Evolutionary conservation across 2,113 vertebrate genomes (phyloP).

Genomic region (Nerophis lumbriciformis): DNA sequence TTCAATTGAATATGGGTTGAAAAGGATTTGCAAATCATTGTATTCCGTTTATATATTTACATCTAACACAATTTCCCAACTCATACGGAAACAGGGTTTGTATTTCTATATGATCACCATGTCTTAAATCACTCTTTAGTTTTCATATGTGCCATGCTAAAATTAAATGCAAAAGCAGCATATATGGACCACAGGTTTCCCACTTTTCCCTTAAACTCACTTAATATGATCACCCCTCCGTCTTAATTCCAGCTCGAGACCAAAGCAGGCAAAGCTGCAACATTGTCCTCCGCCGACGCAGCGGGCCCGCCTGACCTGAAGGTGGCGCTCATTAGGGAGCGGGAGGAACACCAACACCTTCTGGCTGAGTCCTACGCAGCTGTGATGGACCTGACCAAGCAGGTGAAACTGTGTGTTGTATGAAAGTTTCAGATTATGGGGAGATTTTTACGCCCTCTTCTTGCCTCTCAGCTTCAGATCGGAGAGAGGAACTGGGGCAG

Average conservation of each 20-base stretch:
- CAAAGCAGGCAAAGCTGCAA: slow-evolving; percentile 77
- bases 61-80: no score
- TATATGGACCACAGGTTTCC: no score
- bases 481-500: slow-evolving; percentile 93
- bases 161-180: no score
- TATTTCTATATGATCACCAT: no score
- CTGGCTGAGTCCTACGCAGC: slow-evolving; percentile 92
- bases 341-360: slow-evolving; percentile 93
- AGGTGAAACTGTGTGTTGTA: slow-evolving; percentile 60
- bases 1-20: no score
- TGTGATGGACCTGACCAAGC: slow-evolving; percentile 95
- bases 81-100: no score
- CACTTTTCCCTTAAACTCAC: background rate
- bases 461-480: slow-evolving; percentile 80
- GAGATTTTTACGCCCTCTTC: background rate
- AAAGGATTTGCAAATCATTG: no score
- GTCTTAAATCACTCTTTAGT: no score
- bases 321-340: slow-evolving; percentile 82
- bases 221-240: background rate
- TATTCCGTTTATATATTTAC: no score
- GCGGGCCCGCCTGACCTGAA: slow-evolving; percentile 82
- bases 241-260: slow-evolving; percentile 76
- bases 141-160: no score
- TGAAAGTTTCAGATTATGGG: background rate
- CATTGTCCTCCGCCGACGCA: slow-evolving; percentile 52